Base-by-base conservation (phyloP, 1,140 invertebrate genomes). In the Trypoxylus dichotomus region DNA sequence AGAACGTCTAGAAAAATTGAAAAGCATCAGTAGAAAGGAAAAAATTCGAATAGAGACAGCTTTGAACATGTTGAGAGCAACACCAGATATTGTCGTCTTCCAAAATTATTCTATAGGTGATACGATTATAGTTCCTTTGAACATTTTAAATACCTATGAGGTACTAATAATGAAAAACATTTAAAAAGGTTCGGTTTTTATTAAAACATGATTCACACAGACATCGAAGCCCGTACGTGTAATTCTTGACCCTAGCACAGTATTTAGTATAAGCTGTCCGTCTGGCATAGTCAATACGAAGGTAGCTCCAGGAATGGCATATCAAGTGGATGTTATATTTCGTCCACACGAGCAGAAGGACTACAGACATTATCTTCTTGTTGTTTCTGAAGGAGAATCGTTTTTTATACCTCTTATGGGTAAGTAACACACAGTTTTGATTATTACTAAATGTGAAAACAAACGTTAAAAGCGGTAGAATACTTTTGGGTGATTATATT, bases 261-360 rank as follows among this genome's bases (percentile, higher is more conserved):
- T 79, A 42, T 87, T 88, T 74, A 77, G 78, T 41, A 58, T 87
- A 6, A 81, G 82, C 7, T 81, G 83, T 63, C 81, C 82, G n/a
- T 82, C 83, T n/a, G 78, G 76, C 19, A 79, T 37, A 54, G 78
- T 82, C 5, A 79, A 78, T 29, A 82, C 78, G 7, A 85, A 84
- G 83, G 21, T 88, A 24, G 86, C 87, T 0, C 86, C 87, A 29
- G 88, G 88, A 76, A 86, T 88, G 80, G 78, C 81, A 21, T 79
- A 80, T 37, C 58, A 79, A 54, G 85, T 86, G 43, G 83, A 81
- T 10, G 77, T 87, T 0, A 83, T 81, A 47, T 88, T 88, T 81
- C 76, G n/a, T 21, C 83, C 87, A 0, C 81, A 84, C 11, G 81
- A 84, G 10, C 79, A 79, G 5, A 77, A 77, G 54, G 87, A 88